Evolutionary conservation across 2,797 vertebrate genomes (phyloP), one percentile per base, ranked within the genome.

Genomic region (Smutsia temminckii): DNA sequence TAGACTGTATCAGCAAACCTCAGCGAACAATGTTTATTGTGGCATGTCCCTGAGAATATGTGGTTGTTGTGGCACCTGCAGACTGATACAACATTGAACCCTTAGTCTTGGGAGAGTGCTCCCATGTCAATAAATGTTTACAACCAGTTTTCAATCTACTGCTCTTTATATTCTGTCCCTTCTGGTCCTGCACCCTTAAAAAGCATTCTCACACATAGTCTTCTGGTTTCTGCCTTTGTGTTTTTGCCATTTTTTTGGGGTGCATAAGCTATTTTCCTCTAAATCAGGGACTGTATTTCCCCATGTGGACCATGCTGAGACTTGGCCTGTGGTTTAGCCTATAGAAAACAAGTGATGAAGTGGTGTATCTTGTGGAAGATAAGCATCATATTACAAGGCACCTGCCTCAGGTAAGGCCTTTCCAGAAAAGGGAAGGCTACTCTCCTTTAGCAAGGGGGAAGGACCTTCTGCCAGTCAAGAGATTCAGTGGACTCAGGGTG

Each of bases 1-100:
- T 32, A 72, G 40, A 7, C 49, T 90, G 29, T 77, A 55, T 81
- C 83, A 64, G 55, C 55, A 97, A 93, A 95, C 59, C 55, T 96
- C 63, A 89, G 78, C 18, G 83, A 93, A 93, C 61, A 89, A 80
- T 86, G 57, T 55, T 85, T 71, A 37, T 59, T 64, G 69, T 69
- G 85, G 63, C 23, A 25, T 59, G 34, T 59, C 89, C 51, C 69
- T 94, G 46, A 93, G 53, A 74, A 88, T 89, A 49, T 81, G 72
- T 53, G 51, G 63, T 55, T 63, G 18, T 29, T 59, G 49, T 32
- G 75, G 59, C 57, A 91, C 32, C 23, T 59, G 42, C 64, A 85
- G 51, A 83, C 25, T 72, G 93, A 85, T 91, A 32, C 14, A 95
- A 71, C n/a, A 64, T 13, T 20, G 23, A 64, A 61, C 11, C 16